phyloP scores from a whole-genome alignment of 2,888 invertebrate genomes.

The Heliconius erato region DNA sequence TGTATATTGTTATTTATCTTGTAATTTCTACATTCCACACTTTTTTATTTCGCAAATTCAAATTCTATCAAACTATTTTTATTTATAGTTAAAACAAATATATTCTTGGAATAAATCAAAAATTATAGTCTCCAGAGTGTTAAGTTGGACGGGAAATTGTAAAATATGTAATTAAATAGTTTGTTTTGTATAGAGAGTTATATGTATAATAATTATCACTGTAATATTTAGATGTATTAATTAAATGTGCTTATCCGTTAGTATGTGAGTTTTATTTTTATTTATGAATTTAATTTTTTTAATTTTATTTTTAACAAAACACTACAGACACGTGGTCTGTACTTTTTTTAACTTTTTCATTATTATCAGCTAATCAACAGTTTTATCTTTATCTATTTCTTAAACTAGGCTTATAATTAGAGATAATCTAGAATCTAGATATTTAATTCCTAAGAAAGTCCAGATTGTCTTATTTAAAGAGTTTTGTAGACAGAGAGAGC shows the following conservation, averaged over 20 bases:
- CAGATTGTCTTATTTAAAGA: background rate
- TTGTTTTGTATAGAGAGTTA: slow-evolving; percentile 81
- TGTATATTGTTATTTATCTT: background rate
- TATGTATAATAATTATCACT: slow-evolving; percentile 75
- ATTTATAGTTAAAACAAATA: background rate
- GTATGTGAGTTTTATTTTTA: slow-evolving; percentile 1
- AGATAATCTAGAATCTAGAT: no score
- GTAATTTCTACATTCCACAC: slow-evolving; percentile 12
- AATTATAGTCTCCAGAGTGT: slow-evolving; percentile 54
- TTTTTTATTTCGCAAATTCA: background rate
- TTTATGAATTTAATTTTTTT: no score
- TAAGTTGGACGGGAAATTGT: slow-evolving; percentile 48
- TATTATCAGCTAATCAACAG: no score
- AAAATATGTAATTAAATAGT: slow-evolving; percentile 60
- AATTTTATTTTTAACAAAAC: no score
- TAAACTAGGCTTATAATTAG: no score
- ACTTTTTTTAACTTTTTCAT: no score
- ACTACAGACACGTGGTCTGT: no score
- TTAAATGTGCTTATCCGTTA: slow-evolving; percentile 70
- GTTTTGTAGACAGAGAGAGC: background rate
- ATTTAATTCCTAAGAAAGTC: no score
- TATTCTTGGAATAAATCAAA: background rate
- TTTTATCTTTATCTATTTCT: no score
- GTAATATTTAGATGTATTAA: slow-evolving; percentile 76
- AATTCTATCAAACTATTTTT: background rate